phyloP scores from a whole-genome alignment of 2,888 invertebrate species.

The Xanthia icteritia region DNA sequence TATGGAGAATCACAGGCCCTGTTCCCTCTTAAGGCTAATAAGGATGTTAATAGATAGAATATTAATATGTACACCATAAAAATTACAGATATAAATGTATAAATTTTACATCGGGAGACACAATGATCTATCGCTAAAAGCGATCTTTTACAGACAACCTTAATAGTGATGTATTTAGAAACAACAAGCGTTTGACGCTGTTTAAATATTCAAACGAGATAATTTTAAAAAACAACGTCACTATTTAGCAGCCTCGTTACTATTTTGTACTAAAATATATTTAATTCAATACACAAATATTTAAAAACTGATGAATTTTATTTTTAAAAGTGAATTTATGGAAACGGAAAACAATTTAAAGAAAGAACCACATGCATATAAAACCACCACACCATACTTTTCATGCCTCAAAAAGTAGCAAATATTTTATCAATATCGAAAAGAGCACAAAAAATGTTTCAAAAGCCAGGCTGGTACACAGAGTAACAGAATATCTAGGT shows the following conservation, averaged over 20 bases:
- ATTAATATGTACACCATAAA: too few species aligned
- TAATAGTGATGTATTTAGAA: background rate
- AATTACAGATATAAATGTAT: too few species aligned
- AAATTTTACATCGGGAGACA: too few species aligned
- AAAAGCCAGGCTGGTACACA: background rate
- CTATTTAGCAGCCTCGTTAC: background rate
- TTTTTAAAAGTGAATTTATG: background rate
- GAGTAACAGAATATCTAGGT: constrained; percentile 35
- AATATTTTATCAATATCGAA: constrained; percentile 6
- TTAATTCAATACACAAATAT: background rate
- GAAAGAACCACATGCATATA: background rate
- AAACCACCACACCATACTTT: background rate
- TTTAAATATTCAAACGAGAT: too few species aligned
- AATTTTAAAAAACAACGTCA: background rate
- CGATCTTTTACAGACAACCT: too few species aligned
- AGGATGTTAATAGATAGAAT: too few species aligned
- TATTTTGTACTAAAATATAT: background rate
- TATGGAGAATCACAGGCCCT: too few species aligned
- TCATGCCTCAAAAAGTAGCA: background rate
- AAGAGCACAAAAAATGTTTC: background rate
- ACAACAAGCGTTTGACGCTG: background rate
- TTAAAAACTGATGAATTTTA: background rate
- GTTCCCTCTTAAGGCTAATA: too few species aligned
- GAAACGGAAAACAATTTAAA: background rate
- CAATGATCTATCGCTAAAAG: too few species aligned